phyloP scores from a whole-genome alignment of 2,888 invertebrate species.

The Tromatobia lineatoria region DNA sequence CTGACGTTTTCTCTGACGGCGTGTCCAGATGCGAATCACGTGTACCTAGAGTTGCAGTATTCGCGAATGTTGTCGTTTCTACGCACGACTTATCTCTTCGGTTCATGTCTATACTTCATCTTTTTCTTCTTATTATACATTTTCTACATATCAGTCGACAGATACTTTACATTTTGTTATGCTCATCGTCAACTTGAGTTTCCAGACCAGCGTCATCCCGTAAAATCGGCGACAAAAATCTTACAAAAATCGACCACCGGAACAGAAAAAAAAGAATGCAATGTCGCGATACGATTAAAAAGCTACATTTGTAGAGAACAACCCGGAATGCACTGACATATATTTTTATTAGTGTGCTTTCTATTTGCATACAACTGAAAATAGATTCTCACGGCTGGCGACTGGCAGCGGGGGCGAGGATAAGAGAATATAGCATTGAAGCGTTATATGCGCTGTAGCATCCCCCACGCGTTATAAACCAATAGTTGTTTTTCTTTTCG shows the following conservation, averaged over 20 bases:
- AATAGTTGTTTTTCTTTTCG: constrained; percentile 51
- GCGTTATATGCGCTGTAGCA: constrained; percentile 11
- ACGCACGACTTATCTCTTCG: not conserved
- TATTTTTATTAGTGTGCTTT: constrained; percentile 79
- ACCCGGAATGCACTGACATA: constrained; percentile 75
- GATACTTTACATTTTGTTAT: not conserved
- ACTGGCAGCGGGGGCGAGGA: constrained; percentile 42
- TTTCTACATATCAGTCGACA: not conserved
- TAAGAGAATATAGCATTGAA: constrained; percentile 33
- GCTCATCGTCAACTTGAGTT: not conserved
- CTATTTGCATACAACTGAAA: constrained; percentile 77
- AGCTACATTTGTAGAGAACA: constrained; percentile 62
- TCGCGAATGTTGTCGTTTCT: not conserved
- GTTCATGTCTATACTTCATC: not conserved
- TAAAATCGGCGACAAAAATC: not conserved
- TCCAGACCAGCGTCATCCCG: not conserved
- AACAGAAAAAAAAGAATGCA: not conserved
- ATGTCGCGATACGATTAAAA: constrained; percentile 30
- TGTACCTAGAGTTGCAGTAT: not conserved
- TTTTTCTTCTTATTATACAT: not conserved
- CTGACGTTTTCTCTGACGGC: constrained; percentile 41
- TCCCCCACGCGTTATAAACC: constrained; percentile 27
- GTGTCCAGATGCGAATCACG: constrained; percentile 14
- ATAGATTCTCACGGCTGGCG: constrained; percentile 71
- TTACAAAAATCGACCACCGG: not conserved